phyloP scores from a whole-genome alignment of 2,797 vertebrate species.

The Pseudocheirus occidentalis region DNA sequence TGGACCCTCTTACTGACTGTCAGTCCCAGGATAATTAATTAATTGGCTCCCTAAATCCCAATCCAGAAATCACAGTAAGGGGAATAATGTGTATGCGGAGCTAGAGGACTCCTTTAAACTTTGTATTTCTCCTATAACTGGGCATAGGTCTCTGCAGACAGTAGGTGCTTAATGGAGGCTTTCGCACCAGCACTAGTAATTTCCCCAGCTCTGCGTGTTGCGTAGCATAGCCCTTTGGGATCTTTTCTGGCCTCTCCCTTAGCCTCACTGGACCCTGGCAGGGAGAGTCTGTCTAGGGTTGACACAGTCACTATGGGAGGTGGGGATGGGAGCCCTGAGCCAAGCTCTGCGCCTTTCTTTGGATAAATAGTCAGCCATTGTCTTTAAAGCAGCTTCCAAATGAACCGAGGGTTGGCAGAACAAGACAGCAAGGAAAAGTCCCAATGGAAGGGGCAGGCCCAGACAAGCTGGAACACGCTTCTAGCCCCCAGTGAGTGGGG shows the following conservation, averaged over 20 bases:
- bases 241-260: background rate
- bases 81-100: background rate
- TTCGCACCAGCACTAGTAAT: background rate
- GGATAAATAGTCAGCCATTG: background rate
- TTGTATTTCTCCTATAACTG: background rate
- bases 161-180: background rate
- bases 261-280: background rate
- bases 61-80: background rate
- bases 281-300: background rate
- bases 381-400: background rate
- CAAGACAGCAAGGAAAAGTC: conserved; percentile 4
- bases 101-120: background rate
- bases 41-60: background rate
- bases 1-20: background rate
- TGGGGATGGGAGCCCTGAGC: background rate
- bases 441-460: conserved; percentile 55
- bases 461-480: conserved; percentile 66
- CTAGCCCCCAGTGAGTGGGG: conserved; percentile 63
- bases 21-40: background rate
- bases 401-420: background rate
- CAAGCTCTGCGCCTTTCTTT: background rate
- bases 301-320: background rate
- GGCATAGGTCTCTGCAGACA: background rate
- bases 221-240: background rate
- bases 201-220: background rate